Evolutionary conservation across 1,140 invertebrate genomes (phyloP).

Genomic region (Drosophila seguyi): DNA sequence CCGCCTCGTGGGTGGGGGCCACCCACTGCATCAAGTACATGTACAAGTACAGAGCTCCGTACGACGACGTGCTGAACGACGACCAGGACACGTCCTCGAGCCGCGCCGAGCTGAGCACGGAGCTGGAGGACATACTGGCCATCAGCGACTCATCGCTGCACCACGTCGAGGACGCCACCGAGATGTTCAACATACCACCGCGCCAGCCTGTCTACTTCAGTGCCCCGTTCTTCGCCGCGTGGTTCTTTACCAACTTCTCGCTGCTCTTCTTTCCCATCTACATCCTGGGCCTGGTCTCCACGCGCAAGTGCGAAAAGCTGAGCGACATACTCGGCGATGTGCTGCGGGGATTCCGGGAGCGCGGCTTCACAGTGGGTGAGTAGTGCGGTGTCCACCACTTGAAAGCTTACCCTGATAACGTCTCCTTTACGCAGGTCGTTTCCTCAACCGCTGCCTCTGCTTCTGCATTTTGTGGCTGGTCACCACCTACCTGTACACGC

Average conservation of each 20-base stretch:
- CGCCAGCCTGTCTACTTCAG: slow-evolving; percentile 86
- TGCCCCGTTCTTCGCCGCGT: slow-evolving; percentile 97
- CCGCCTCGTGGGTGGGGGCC: slow-evolving; percentile 94
- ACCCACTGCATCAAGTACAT: slow-evolving; percentile 95
- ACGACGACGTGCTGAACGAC: slow-evolving; percentile 85
- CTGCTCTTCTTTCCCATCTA: slow-evolving; percentile 96
- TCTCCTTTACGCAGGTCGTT: slow-evolving; percentile 88
- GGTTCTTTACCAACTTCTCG: slow-evolving; percentile 97
- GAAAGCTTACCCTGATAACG: no score
- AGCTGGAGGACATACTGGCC: slow-evolving; percentile 85
- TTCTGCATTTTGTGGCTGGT: slow-evolving; percentile 96
- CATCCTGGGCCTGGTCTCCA: slow-evolving; percentile 89
- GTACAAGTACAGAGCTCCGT: slow-evolving; percentile 87
- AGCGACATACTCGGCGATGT: slow-evolving; percentile 91
- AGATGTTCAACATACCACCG: slow-evolving; percentile 82
- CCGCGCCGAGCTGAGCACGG: slow-evolving; percentile 77
- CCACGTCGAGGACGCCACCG: slow-evolving; percentile 82
- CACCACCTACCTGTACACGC: slow-evolving; percentile 97
- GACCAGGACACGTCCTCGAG: slow-evolving; percentile 84
- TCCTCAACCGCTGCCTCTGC: slow-evolving; percentile 92
- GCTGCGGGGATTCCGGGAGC: slow-evolving; percentile 93
- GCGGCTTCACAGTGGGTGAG: slow-evolving; percentile 93
- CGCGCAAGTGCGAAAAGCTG: slow-evolving; percentile 90
- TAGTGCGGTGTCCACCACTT: background rate
- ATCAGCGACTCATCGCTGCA: slow-evolving; percentile 85